Percentiles rank a stretch among this genome's conserved stretches.
Evolutionary conservation across 2,888 invertebrate species (phyloP).

Genomic region (Bursaphelenchus okinawaensis): DNA sequence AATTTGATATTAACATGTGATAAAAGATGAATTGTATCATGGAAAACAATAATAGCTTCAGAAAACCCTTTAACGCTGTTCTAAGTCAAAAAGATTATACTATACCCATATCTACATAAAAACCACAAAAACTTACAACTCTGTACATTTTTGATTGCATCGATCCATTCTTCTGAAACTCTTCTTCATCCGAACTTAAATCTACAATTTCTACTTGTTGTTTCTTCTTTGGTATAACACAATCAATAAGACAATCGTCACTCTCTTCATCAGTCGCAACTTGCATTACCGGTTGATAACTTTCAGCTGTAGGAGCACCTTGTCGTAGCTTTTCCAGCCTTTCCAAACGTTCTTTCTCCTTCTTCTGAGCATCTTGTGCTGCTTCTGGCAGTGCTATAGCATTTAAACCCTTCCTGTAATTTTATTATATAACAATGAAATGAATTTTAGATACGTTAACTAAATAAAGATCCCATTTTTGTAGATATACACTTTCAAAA

Average conservation of each 20-base stretch:
- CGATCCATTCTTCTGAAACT: background rate
- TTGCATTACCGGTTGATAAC: conserved; percentile 10
- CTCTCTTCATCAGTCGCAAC: background rate
- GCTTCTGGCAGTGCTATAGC: background rate
- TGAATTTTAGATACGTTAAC: too few relatives aligned
- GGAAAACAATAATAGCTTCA: too few relatives aligned
- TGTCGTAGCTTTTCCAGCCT: conserved; percentile 28
- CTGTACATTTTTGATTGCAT: background rate
- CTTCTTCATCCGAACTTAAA: conserved; percentile 11
- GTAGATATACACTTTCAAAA: too few relatives aligned
- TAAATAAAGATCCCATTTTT: too few relatives aligned
- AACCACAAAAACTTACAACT: background rate
- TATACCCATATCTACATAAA: too few relatives aligned
- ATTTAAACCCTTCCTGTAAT: background rate
- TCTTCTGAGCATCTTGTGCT: conserved; percentile 30
- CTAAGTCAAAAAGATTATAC: too few relatives aligned
- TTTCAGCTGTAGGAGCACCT: background rate
- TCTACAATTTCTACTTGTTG: conserved; percentile 4
- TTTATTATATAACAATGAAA: background rate
- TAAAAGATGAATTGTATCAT: too few relatives aligned
- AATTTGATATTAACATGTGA: too few relatives aligned
- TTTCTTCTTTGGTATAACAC: background rate
- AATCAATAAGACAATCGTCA: background rate
- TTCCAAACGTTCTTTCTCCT: conserved; percentile 41
- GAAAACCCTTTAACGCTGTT: too few relatives aligned